Evolutionary conservation across 1,140 invertebrate species (phyloP).

Genomic region (Euura lappo): DNA sequence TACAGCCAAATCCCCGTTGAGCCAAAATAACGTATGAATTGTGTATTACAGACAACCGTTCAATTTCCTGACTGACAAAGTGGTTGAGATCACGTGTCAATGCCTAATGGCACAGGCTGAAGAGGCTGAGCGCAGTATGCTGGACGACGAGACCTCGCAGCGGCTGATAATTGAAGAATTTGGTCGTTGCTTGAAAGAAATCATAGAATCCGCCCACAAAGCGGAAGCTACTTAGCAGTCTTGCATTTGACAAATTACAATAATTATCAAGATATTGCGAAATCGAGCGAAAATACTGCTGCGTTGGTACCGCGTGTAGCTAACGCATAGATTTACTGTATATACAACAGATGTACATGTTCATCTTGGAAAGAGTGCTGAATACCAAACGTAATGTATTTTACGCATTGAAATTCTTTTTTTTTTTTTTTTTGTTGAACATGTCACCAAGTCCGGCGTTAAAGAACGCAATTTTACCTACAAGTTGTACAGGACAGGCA

Average conservation of each 20-base stretch:
- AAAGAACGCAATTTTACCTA: no score
- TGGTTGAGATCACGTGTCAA: constrained; percentile 94
- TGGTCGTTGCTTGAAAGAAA: constrained; percentile 90
- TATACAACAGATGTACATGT: neutral
- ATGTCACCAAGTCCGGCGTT: no score
- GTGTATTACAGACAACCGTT: constrained; percentile 74
- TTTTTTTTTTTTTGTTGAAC: no score
- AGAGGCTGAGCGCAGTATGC: constrained; percentile 75
- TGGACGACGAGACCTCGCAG: constrained; percentile 78
- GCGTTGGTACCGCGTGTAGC: neutral
- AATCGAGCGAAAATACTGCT: neutral
- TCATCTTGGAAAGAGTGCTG: neutral
- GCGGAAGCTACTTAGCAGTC: constrained; percentile 62
- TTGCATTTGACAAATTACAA: neutral
- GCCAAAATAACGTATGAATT: neutral
- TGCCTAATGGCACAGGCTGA: constrained; percentile 93
- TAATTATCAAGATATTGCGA: neutral
- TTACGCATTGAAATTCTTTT: no score
- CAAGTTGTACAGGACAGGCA: no score
- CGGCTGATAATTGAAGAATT: constrained; percentile 92
- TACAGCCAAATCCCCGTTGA: neutral
- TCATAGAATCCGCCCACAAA: constrained; percentile 80
- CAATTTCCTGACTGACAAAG: constrained; percentile 89
- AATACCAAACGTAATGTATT: neutral
- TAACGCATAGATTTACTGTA: neutral